These are phyloP conservation scores for Eulemur rufifrons DNA, from an alignment of 2,113 vertebrate species.

Conservation along the genomic window DNA sequence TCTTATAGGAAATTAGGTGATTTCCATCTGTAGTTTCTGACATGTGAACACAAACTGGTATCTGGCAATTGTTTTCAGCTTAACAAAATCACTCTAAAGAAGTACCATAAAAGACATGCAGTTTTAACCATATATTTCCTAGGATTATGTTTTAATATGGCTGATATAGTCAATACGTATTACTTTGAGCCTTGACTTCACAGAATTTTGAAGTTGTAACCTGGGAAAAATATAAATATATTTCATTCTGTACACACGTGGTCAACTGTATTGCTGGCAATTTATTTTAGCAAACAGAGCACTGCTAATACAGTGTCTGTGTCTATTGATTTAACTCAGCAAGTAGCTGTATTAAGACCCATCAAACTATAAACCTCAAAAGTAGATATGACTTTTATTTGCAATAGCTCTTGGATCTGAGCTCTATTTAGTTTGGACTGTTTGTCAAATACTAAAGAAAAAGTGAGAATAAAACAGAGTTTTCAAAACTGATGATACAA, in stretches of 20 bases:
- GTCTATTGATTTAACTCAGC: conserved; percentile 33
- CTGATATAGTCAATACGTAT: neutral
- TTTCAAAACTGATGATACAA: neutral
- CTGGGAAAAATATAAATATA: neutral
- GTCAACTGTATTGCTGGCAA: neutral
- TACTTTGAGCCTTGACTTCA: neutral
- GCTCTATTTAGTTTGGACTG: neutral
- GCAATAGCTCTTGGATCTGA: neutral
- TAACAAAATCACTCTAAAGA: neutral
- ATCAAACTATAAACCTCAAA: conserved; percentile 9
- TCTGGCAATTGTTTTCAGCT: conserved; percentile 31
- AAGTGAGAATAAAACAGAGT: neutral
- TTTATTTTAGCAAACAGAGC: neutral
- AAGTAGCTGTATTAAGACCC: conserved; percentile 9
- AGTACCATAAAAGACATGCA: neutral
- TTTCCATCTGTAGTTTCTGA: conserved; percentile 72
- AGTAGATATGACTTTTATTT: neutral
- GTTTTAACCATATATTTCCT: neutral
- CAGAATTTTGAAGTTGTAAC: neutral
- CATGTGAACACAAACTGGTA: conserved; percentile 58
- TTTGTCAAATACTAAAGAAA: conserved; percentile 33
- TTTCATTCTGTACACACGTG: neutral
- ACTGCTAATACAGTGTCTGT: neutral
- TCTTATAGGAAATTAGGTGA: conserved; percentile 72
- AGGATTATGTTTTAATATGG: neutral